Conservation (phyloP, 1,140 invertebrate genomes). For the Theocolax elegans region DNA sequence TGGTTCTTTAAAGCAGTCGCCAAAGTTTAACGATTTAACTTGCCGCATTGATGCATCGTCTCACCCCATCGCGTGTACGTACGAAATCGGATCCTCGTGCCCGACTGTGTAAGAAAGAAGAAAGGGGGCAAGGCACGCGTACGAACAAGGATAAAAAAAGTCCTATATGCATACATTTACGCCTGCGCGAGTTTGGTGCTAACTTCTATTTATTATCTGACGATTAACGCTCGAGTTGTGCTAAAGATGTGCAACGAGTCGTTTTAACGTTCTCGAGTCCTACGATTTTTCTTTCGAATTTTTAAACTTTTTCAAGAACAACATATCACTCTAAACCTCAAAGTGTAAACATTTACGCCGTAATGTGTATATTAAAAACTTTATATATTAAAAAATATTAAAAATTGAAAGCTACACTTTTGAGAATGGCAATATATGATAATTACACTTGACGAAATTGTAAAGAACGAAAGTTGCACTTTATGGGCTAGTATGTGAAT, state of each 20-base stretch:
- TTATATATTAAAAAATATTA: too few relatives aligned
- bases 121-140: constrained; percentile 21
- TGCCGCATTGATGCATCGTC: constrained; percentile 34
- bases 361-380: too few relatives aligned
- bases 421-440: too few relatives aligned
- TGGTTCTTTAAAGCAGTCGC: not conserved
- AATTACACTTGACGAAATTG: too few relatives aligned
- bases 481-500: too few relatives aligned
- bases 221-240: constrained; percentile 28
- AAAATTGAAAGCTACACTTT: too few relatives aligned
- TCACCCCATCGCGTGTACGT: constrained; percentile 51
- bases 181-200: not conserved
- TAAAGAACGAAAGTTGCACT: too few relatives aligned
- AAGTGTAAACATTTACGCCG: too few relatives aligned
- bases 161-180: not conserved
- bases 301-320: too few relatives aligned
- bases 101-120: not conserved
- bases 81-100: not conserved
- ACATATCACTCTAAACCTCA: too few relatives aligned
- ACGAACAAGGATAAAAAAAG: constrained; percentile 37
- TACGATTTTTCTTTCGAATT: too few relatives aligned
- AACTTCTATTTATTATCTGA: constrained; percentile 19
- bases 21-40: constrained; percentile 52
- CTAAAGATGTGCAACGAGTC: constrained; percentile 4
- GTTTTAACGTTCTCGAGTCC: too few relatives aligned